phyloP scores from a whole-genome alignment of 2,888 invertebrate genomes.

The Yponomeuta cagnagella region DNA sequence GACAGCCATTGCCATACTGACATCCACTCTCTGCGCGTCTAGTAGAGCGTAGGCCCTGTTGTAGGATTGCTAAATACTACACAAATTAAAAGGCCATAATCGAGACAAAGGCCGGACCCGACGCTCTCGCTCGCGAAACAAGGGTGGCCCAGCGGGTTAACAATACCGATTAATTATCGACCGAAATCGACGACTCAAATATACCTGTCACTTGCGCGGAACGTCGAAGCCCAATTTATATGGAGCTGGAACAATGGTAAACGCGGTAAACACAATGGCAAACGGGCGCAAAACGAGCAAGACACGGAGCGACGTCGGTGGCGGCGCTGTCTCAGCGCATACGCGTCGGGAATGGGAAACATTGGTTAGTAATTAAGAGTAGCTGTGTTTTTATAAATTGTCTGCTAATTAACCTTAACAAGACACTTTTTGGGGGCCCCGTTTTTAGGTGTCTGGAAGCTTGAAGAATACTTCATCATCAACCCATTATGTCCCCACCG shows the following conservation, averaged over 20 bases:
- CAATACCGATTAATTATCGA: slow-evolving; percentile 75
- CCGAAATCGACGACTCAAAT: slow-evolving; percentile 72
- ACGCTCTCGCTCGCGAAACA: slow-evolving; percentile 38
- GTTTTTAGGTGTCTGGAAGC: neutral
- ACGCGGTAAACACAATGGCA: slow-evolving; percentile 70
- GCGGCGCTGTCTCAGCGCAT: slow-evolving; percentile 4
- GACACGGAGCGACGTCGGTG: slow-evolving; percentile 24
- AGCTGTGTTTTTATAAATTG: slow-evolving; percentile 1
- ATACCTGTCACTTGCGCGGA: slow-evolving; percentile 70
- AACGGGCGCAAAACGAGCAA: slow-evolving; percentile 64
- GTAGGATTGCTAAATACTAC: slow-evolving; percentile 12
- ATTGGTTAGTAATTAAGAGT: slow-evolving; percentile 5
- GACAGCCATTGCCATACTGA: no score
- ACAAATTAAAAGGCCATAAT: slow-evolving; percentile 39
- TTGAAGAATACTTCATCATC: neutral
- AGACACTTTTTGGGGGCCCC: neutral
- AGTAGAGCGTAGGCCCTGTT: no score
- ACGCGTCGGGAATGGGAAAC: slow-evolving; percentile 1
- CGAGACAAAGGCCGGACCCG: slow-evolving; percentile 35
- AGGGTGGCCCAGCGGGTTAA: slow-evolving; percentile 69
- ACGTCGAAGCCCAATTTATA: slow-evolving; percentile 70
- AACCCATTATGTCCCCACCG: no score
- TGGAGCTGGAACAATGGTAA: slow-evolving; percentile 69
- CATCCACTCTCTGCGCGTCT: no score
- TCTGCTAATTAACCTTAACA: slow-evolving; percentile 4